These are phyloP conservation scores for Anoura caudifer DNA, from an alignment of 2,113 vertebrate species.

Conservation along the genomic window DNA sequence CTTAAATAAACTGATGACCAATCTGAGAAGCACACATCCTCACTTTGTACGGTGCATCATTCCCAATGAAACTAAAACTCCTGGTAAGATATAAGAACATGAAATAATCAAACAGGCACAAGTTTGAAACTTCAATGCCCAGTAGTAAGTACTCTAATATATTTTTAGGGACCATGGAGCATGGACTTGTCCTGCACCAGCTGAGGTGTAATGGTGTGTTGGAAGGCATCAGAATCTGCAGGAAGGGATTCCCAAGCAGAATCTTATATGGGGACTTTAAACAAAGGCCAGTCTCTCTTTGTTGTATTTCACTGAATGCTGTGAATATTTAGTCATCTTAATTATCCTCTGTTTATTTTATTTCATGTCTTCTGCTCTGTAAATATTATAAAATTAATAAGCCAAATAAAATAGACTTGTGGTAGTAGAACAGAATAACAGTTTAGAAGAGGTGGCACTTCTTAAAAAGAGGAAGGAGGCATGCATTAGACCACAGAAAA, in stretches of 20 bases:
- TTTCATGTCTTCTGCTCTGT: neutral
- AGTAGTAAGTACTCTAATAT: neutral
- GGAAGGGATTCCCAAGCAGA: slow-evolving; percentile 92
- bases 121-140: neutral
- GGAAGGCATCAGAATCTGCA: slow-evolving; percentile 92
- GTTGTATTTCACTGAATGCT: neutral
- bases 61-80: slow-evolving; percentile 96
- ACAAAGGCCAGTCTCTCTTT: slow-evolving; percentile 82
- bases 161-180: slow-evolving; percentile 87
- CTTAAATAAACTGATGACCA: slow-evolving; percentile 94
- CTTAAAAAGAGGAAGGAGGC: neutral
- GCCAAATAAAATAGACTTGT: neutral
- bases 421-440: neutral
- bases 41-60: slow-evolving; percentile 95
- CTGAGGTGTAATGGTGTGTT: slow-evolving; percentile 91
- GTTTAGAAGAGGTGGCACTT: neutral
- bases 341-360: neutral
- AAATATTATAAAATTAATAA: neutral
- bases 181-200: slow-evolving; percentile 91
- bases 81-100: slow-evolving; percentile 79
- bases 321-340: neutral
- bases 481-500: neutral
- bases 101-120: neutral
- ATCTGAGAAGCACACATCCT: slow-evolving; percentile 91
- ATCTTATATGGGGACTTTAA: slow-evolving; percentile 92